Evolutionary conservation across 2,113 vertebrate genomes (phyloP).

Genomic region (Crotalus viridis): DNA sequence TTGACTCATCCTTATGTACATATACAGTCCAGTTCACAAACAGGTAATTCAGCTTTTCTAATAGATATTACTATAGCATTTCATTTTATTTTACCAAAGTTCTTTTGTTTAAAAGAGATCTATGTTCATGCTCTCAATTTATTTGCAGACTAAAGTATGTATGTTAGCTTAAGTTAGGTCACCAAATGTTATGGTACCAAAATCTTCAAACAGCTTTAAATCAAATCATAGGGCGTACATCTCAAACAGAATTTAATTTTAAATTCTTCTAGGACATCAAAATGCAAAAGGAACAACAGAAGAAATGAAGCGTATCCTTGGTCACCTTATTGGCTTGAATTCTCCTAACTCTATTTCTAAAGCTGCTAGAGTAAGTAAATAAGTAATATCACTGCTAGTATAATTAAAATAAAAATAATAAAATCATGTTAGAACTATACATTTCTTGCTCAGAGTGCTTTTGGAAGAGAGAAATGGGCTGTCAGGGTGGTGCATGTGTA

Average conservation of each 20-base stretch:
- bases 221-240: neutral
- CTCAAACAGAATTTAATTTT: neutral
- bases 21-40: slow-evolving; percentile 74
- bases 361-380: slow-evolving; percentile 85
- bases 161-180: neutral
- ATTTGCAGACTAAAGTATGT: neutral
- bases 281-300: slow-evolving; percentile 65
- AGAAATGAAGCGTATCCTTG: slow-evolving; percentile 87
- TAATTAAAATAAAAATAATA: neutral
- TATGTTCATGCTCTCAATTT: neutral
- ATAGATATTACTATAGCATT: slow-evolving; percentile 1
- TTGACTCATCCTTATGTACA: slow-evolving; percentile 88
- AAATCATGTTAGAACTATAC: neutral
- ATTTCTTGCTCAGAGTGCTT: neutral
- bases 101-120: neutral
- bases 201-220: neutral
- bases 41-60: slow-evolving; percentile 72
- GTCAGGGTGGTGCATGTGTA: neutral
- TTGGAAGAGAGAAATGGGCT: neutral
- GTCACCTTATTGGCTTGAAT: slow-evolving; percentile 87
- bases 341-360: slow-evolving; percentile 93
- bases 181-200: neutral
- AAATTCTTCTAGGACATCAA: slow-evolving; percentile 57
- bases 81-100: neutral
- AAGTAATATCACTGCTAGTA: neutral